Base-by-base conservation (phyloP, 1,140 invertebrate species). In the Cyrtorhinus lividipennis region DNA sequence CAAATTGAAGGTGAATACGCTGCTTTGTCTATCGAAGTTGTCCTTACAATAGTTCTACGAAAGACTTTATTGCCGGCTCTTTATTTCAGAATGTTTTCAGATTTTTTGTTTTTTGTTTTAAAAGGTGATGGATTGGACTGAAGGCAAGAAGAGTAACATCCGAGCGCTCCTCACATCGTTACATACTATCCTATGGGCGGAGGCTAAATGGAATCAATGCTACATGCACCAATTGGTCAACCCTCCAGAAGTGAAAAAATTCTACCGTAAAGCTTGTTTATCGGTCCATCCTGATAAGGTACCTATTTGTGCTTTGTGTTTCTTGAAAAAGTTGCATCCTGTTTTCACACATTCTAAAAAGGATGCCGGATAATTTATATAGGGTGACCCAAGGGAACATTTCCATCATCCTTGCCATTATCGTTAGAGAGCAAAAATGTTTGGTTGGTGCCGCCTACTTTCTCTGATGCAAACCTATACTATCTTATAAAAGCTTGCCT, bases 241-340 rank as follows among this genome's bases (percentile, higher is more conserved):
- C 0, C 75, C 89, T 5, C 84, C 84, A 1, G 91, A 98, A 74
- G 95, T 98, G 13, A 99, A 98, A 74, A 96, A 96, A 71, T 82
- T 85, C 38, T 99, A 99, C 74, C 79, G 93, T 44, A 92, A 90
- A 73, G 96, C 96, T 22, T 97, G 95, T 69, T 78, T 99, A 13
- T 89, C 92, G 57, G 92, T 98, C 26, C 96, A 99, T 81, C 96
- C 97, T 0, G 97, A 99, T 72, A 99, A 99, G 82, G 93, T 95
- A 77, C 72, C 66, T 64, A n/a, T n/a, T n/a, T n/a, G n/a, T n/a
- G n/a, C n/a, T n/a, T n/a, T n/a, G n/a, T n/a, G n/a, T n/a, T n/a
- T n/a, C n/a, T n/a, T n/a, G n/a, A n/a, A 46, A 58, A 26, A n/a
- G n/a, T n/a, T n/a, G n/a, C n/a, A 24, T 67, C 26, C 22, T 44